Evolutionary conservation across 1,140 invertebrate genomes (phyloP).

Genomic region (Vollenhovia emeryi): DNA sequence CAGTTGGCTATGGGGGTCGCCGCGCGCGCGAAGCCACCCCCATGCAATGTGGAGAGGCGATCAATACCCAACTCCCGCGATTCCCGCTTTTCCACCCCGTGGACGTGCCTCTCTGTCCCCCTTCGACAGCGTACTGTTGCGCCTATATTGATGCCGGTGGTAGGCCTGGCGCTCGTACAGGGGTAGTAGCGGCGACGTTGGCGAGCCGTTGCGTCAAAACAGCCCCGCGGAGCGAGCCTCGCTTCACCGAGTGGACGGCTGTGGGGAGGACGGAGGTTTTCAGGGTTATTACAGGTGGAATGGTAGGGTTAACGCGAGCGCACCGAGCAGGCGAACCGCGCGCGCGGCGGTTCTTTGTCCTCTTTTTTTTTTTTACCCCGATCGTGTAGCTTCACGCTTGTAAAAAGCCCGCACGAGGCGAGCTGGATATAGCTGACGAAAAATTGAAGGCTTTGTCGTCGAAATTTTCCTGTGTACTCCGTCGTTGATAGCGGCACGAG

Average conservation of each 20-base stretch:
- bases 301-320: conserved; percentile 46
- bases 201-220: conserved; percentile 40
- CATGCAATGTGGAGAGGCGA: conserved; percentile 78
- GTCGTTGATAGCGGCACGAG: too few species aligned
- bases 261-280: conserved; percentile 6
- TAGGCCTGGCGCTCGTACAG: not conserved
- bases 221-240: conserved; percentile 27
- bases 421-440: not conserved
- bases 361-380: not conserved
- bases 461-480: not conserved
- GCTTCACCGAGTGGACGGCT: not conserved
- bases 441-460: not conserved
- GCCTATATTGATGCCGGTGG: conserved; percentile 7
- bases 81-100: conserved; percentile 69
- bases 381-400: not conserved
- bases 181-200: conserved; percentile 11
- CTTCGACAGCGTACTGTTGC: conserved; percentile 18
- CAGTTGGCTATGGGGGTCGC: conserved; percentile 73
- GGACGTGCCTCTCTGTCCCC: conserved; percentile 68
- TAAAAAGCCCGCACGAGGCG: not conserved
- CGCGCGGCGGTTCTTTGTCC: conserved; percentile 27
- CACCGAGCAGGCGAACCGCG: not conserved
- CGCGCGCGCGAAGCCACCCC: conserved; percentile 77
- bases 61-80: conserved; percentile 77
- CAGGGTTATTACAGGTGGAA: conserved; percentile 54